Evolutionary conservation across 2,888 invertebrate species (phyloP).

Genomic region (Drosophila crucigera): DNA sequence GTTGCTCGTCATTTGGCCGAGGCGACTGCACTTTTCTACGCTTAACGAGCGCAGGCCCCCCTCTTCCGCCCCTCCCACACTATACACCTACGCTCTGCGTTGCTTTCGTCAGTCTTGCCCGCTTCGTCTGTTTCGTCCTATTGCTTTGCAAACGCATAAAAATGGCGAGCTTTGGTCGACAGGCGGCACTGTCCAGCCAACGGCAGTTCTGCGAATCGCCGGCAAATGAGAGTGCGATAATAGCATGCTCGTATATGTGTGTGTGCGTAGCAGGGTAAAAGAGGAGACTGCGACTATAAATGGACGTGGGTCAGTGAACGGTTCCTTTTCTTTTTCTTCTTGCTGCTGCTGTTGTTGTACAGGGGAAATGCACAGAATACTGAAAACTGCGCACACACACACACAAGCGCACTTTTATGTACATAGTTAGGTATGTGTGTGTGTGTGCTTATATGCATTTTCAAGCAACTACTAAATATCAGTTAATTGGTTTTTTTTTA

Average conservation of each 20-base stretch:
- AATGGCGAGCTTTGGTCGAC: conserved; percentile 38
- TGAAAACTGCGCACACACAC: conserved; percentile 10
- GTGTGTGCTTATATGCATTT: background rate
- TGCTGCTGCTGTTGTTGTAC: conserved; percentile 9
- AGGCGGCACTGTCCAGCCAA: conserved; percentile 53
- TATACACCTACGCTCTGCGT: conserved; percentile 17
- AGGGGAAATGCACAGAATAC: conserved; percentile 31
- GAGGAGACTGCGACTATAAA: conserved; percentile 17
- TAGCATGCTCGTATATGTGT: conserved; percentile 26
- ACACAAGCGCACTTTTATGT: background rate
- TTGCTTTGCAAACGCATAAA: conserved; percentile 42
- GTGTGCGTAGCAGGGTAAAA: conserved; percentile 17
- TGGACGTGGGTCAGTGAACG: conserved; percentile 44
- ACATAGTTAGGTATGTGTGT: background rate
- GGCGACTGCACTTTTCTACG: conserved; percentile 65
- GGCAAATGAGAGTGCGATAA: conserved; percentile 66
- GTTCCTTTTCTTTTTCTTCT: background rate
- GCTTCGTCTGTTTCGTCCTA: conserved; percentile 17
- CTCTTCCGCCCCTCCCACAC: background rate
- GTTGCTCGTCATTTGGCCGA: conserved; percentile 4
- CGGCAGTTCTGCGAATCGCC: conserved; percentile 59
- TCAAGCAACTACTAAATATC: background rate
- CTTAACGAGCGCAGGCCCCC: conserved; percentile 16
- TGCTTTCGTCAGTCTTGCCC: conserved; percentile 2
- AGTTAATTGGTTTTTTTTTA: background rate